A percentile compares a stretch with the other conserved stretches of the same genome.
phyloP scores from a whole-genome alignment of 2,888 invertebrate species.

The Cephus runcator region DNA sequence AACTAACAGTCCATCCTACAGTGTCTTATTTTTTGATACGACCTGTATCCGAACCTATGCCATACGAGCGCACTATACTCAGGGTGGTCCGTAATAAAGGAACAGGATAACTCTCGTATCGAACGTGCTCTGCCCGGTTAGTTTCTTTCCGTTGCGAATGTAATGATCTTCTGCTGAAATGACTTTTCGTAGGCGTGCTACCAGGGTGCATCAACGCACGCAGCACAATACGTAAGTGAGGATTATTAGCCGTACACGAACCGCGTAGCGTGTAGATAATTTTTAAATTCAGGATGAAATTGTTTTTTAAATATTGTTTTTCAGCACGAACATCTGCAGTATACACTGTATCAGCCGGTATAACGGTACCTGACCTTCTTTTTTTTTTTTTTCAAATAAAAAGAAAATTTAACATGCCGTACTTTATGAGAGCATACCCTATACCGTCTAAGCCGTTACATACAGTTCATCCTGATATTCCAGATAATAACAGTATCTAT shows the following conservation, averaged over 20 bases:
- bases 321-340: neutral
- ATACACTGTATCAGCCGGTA: neutral
- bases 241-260: neutral
- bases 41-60: neutral
- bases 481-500: slow-evolving; percentile 20
- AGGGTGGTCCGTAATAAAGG: slow-evolving; percentile 2
- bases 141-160: slow-evolving; percentile 1
- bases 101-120: neutral
- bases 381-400: neutral
- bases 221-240: neutral
- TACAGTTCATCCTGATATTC: slow-evolving; percentile 12
- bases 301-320: neutral
- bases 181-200: neutral
- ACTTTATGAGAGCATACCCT: neutral
- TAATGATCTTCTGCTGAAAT: neutral
- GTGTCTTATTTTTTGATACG: neutral
- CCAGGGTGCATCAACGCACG: neutral
- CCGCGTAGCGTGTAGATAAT: neutral
- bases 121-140: slow-evolving; percentile 1
- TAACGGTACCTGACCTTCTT: neutral
- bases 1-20: neutral
- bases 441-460: neutral
- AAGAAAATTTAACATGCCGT: neutral
- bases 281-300: neutral
- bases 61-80: neutral